Conservation (phyloP, 2,797 vertebrate species). For the Alauda arvensis region DNA sequence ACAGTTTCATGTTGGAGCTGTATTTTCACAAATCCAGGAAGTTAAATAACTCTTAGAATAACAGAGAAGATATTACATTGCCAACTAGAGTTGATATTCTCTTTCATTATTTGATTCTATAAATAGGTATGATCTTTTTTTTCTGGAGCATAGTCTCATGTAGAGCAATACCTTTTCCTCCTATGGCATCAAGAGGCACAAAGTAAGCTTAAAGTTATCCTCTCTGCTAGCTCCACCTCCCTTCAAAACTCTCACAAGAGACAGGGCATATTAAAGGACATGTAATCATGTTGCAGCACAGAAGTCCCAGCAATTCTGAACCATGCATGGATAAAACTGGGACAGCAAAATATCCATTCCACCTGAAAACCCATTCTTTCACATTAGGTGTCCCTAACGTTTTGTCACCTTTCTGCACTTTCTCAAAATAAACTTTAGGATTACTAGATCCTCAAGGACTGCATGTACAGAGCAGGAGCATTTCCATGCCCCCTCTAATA, state of each 20-base stretch:
- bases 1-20: neutral
- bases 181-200: slow-evolving; percentile 8
- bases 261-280: neutral
- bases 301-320: neutral
- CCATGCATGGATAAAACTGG: neutral
- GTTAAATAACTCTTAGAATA: slow-evolving; percentile 13
- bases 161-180: slow-evolving; percentile 28
- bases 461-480: neutral
- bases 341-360: neutral
- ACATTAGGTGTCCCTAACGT: neutral
- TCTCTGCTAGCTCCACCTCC: neutral
- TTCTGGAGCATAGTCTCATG: slow-evolving; percentile 19
- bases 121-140: slow-evolving; percentile 43
- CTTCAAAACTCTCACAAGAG: neutral
- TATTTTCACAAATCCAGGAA: slow-evolving; percentile 19
- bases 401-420: neutral
- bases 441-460: neutral
- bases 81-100: neutral
- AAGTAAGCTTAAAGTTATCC: slow-evolving; percentile 4
- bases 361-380: neutral
- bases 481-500: neutral
- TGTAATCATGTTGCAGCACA: neutral
- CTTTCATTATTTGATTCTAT: slow-evolving; percentile 52
- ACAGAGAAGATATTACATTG: neutral
- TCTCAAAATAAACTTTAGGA: neutral